Percentiles rank a stretch among this genome's conserved stretches.
Conservation (phyloP, 1,140 invertebrate species). For the Ladona fulva region DNA sequence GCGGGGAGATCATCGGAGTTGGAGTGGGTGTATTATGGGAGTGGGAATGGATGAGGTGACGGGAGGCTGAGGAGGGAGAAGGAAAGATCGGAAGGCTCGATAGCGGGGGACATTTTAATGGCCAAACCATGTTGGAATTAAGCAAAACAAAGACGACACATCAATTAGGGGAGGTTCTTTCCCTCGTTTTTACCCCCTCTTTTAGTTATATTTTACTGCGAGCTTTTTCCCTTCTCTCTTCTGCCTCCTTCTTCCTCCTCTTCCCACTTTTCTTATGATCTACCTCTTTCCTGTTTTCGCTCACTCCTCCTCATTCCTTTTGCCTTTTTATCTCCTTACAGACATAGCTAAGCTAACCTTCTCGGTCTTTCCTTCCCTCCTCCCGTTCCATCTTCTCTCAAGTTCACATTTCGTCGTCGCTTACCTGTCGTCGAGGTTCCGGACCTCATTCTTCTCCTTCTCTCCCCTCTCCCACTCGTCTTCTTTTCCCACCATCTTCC, state of each 20-base stretch:
- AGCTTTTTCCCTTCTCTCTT: not conserved
- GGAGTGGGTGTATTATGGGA: not conserved
- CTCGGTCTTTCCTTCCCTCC: not conserved
- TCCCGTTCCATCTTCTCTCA: not conserved
- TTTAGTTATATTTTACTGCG: not conserved
- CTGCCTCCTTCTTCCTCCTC: not conserved
- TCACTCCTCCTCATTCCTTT: not conserved
- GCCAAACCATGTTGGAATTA: conserved; percentile 51
- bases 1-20: not conserved
- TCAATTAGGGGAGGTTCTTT: conserved; percentile 40
- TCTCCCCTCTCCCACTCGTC: not conserved
- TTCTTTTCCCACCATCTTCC: not conserved
- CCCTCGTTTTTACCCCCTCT: conserved; percentile 12
- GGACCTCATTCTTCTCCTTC: not conserved
- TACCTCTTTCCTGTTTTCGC: not conserved
- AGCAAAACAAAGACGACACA: conserved; percentile 51
- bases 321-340: not conserved
- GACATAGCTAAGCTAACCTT: not conserved
- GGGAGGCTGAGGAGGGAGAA: conserved; percentile 20
- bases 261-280: not conserved
- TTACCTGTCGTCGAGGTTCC: conserved; percentile 4
- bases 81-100: conserved; percentile 40
- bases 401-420: not conserved
- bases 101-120: conserved; percentile 47
- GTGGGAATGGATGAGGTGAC: not conserved